These are phyloP conservation scores for Oostethus manadensis DNA, from an alignment of 2,113 vertebrate genomes.

Conservation along the genomic window DNA sequence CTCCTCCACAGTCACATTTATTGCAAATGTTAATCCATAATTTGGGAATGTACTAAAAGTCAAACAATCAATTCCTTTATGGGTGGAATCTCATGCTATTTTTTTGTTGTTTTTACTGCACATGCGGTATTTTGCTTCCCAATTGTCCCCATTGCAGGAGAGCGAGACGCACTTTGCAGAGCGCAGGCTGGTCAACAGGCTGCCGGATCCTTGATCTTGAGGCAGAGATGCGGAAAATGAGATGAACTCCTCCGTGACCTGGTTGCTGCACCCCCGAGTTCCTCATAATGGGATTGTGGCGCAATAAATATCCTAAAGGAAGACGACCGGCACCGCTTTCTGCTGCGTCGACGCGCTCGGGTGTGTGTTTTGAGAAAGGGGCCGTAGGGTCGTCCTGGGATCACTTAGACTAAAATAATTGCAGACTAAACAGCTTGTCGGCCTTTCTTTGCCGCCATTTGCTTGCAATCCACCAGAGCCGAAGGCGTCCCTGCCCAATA, in stretches of 20 bases:
- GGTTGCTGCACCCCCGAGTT: slow-evolving; percentile 4
- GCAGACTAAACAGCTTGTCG: background rate
- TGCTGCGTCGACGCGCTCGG: background rate
- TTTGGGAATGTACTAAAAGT: too few relatives aligned
- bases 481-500: background rate
- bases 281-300: slow-evolving; percentile 35
- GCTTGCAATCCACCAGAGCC: background rate
- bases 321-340: background rate
- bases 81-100: too few relatives aligned
- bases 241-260: slow-evolving; percentile 30
- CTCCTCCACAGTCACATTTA: too few relatives aligned
- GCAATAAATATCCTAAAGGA: slow-evolving; percentile 27
- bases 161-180: slow-evolving; percentile 9
- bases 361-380: slow-evolving; percentile 4
- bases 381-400: background rate
- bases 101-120: background rate
- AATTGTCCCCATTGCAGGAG: background rate
- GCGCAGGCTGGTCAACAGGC: slow-evolving; percentile 23
- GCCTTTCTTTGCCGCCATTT: background rate
- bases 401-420: background rate
- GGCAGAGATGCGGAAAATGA: slow-evolving; percentile 45
- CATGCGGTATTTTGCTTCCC: too few relatives aligned
- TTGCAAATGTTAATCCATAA: too few relatives aligned
- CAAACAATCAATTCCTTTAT: too few relatives aligned
- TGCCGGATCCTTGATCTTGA: slow-evolving; percentile 22